Evolutionary conservation across 2,888 invertebrate genomes (phyloP).

Genomic region (Lepetodrilus schrolli): DNA sequence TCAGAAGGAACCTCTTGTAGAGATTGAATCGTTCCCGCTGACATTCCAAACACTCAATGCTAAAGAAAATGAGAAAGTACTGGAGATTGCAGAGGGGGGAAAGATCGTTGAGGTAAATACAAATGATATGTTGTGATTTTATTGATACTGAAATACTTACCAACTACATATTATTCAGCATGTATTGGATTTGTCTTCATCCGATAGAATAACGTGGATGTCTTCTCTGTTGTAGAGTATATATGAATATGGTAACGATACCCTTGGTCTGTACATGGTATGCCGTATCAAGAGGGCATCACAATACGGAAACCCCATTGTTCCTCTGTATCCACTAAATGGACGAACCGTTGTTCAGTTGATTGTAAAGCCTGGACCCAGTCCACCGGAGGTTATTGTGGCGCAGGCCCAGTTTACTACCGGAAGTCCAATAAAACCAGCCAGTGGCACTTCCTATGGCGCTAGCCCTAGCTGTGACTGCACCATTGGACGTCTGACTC

Average conservation of each 20-base stretch:
- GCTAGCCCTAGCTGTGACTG: slow-evolving; percentile 10
- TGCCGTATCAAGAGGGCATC: neutral
- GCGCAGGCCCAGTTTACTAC: slow-evolving; percentile 14
- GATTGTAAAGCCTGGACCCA: neutral
- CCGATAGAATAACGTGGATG: too few species aligned
- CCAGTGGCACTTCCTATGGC: neutral
- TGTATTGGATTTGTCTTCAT: too few species aligned
- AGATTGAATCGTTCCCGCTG: neutral
- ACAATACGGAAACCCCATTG: neutral
- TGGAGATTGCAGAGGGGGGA: neutral
- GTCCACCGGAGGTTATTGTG: neutral
- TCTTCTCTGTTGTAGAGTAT: neutral
- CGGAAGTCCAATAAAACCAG: neutral
- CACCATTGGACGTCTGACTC: neutral
- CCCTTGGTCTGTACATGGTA: neutral
- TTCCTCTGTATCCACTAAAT: neutral
- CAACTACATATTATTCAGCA: too few species aligned
- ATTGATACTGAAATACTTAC: too few species aligned
- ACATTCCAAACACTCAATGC: slow-evolving; percentile 1
- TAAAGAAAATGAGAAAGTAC: neutral
- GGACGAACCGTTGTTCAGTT: neutral
- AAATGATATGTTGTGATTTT: too few species aligned
- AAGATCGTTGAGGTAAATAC: neutral
- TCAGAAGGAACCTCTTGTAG: slow-evolving; percentile 8
- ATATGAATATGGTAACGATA: neutral